Percentiles rank a stretch among this genome's conserved stretches.
Evolutionary conservation across 2,113 vertebrate genomes (phyloP).

Genomic region (Eptesicus fuscus): DNA sequence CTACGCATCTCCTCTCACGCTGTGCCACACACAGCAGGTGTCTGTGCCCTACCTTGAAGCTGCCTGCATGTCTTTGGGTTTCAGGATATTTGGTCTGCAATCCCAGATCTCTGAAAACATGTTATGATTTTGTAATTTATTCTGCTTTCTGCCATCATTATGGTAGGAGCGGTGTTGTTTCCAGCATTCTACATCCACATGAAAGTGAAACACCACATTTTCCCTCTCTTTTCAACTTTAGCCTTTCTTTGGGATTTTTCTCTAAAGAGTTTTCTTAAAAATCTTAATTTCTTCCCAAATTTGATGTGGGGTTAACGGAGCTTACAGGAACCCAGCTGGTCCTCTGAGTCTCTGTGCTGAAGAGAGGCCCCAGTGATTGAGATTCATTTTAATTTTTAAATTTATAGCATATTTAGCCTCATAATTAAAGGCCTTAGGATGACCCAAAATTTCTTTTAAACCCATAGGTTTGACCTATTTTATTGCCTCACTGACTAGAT

Average conservation of each 20-base stretch:
- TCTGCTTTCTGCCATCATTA: background rate
- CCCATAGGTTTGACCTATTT: background rate
- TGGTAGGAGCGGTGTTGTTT: background rate
- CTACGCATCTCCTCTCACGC: background rate
- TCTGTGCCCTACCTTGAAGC: accelerated
- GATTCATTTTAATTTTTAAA: background rate
- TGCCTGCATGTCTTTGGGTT: background rate
- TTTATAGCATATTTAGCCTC: background rate
- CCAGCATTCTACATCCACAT: background rate
- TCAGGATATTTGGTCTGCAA: background rate
- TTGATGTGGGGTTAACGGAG: background rate
- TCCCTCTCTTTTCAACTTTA: background rate
- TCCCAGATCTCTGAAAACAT: background rate
- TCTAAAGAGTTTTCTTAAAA: background rate
- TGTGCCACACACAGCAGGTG: background rate
- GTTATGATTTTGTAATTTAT: background rate
- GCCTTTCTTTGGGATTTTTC: background rate
- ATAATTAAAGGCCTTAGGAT: background rate
- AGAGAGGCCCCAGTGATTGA: accelerated
- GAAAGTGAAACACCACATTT: background rate
- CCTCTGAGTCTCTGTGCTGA: background rate
- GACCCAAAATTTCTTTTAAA: background rate
- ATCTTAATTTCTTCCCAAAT: background rate
- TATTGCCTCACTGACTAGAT: background rate
- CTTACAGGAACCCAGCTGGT: too few relatives aligned